Percentiles rank a stretch among this genome's conserved stretches.
Conservation (phyloP, 2,888 invertebrate genomes). For the Acronicta aceris region DNA sequence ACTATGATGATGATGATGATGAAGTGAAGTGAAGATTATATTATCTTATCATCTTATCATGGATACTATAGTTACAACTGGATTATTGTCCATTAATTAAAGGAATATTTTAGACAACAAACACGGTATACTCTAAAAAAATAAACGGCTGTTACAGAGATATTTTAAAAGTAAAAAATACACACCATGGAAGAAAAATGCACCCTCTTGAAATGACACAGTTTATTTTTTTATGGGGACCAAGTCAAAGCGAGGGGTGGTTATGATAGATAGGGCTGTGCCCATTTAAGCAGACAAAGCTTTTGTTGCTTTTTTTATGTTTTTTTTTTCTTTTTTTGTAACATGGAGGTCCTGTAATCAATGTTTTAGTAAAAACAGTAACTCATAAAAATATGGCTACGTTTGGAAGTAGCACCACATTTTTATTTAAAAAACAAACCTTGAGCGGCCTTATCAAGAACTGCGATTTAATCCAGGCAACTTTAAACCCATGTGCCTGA, state of each 20-base stretch:
- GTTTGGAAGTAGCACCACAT: too few relatives aligned
- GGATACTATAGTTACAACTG: too few relatives aligned
- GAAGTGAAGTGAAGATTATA: too few relatives aligned
- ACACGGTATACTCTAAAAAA: conserved; percentile 38
- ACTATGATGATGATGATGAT: too few relatives aligned
- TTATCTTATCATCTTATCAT: too few relatives aligned
- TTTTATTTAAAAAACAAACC: too few relatives aligned
- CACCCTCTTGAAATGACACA: conserved; percentile 52
- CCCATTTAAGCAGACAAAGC: conserved; percentile 54
- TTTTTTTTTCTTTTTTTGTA: conserved; percentile 46
- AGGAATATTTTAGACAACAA: conserved; percentile 30
- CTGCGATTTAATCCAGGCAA: too few relatives aligned
- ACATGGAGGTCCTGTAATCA: conserved; percentile 44
- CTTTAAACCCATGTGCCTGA: too few relatives aligned
- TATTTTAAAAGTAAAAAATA: conserved; percentile 29
- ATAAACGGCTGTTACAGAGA: conserved; percentile 30
- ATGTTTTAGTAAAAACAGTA: conserved; percentile 8
- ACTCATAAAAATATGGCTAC: not conserved
- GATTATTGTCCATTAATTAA: too few relatives aligned
- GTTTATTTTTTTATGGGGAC: conserved; percentile 56
- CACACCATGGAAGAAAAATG: conserved; percentile 36
- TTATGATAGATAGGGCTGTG: conserved; percentile 53
- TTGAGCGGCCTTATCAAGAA: too few relatives aligned
- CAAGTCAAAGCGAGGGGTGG: conserved; percentile 44
- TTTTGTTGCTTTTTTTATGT: conserved; percentile 48